These are phyloP conservation scores for Gorsachius goisagi DNA, from an alignment of 2,113 vertebrate genomes.

Conservation along the genomic window DNA sequence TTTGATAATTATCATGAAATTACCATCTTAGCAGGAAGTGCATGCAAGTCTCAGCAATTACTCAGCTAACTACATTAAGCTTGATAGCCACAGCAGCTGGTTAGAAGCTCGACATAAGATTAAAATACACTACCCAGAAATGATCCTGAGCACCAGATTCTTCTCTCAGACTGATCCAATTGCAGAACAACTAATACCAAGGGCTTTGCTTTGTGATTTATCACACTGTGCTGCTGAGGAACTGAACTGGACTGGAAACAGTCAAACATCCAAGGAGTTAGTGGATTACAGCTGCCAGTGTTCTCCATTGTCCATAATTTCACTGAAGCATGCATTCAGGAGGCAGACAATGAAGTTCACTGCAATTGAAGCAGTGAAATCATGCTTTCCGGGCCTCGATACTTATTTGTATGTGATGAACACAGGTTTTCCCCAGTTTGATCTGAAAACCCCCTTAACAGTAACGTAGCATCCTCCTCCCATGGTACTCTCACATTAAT, in stretches of 20 bases:
- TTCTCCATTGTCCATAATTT: not conserved
- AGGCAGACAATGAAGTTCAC: not conserved
- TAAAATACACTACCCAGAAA: constrained; percentile 4
- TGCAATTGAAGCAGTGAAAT: not conserved
- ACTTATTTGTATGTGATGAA: not conserved
- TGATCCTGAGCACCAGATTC: not conserved
- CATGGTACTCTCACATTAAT: not conserved
- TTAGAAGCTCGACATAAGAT: not conserved
- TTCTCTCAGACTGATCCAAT: not conserved
- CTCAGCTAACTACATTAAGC: constrained; percentile 59
- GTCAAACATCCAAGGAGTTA: not conserved
- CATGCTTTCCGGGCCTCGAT: not conserved
- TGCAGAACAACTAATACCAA: not conserved
- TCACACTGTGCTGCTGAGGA: not conserved
- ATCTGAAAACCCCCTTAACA: not conserved
- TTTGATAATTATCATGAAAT: constrained; percentile 49
- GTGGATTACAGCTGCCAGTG: not conserved
- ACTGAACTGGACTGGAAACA: not conserved
- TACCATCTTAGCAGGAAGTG: constrained; percentile 49
- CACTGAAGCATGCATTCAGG: not conserved
- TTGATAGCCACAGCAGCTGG: constrained; percentile 26
- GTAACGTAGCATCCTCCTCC: not conserved
- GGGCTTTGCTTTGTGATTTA: not conserved
- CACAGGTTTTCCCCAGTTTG: not conserved
- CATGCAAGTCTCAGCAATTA: constrained; percentile 39